Conservation (phyloP, 1,140 invertebrate genomes). For the Magallana ariakensis region DNA sequence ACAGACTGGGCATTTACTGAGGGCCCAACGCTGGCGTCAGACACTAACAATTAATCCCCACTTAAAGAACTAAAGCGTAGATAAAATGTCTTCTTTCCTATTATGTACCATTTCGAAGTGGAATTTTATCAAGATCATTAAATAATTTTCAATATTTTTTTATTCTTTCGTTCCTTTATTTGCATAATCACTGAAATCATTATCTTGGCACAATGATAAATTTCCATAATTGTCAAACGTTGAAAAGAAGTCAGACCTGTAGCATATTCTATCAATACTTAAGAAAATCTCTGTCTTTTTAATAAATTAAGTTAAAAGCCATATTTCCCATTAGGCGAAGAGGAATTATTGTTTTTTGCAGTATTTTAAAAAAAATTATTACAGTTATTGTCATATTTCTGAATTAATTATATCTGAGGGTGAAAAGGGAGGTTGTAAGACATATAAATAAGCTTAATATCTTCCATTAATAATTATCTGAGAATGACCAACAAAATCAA, state of each 20-base stretch:
- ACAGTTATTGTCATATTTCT: too few relatives aligned
- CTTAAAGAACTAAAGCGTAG: constrained; percentile 34
- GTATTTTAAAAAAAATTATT: too few relatives aligned
- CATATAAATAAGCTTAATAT: too few relatives aligned
- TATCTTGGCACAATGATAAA: constrained; percentile 35
- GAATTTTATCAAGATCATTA: constrained; percentile 39
- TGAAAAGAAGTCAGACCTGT: constrained; percentile 2
- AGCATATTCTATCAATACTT: background rate
- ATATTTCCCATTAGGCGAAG: too few relatives aligned
- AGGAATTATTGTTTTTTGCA: too few relatives aligned
- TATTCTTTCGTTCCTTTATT: constrained; percentile 22
- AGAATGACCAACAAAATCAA: too few relatives aligned
- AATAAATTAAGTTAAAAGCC: too few relatives aligned
- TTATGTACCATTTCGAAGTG: constrained; percentile 11
- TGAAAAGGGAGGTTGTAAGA: too few relatives aligned
- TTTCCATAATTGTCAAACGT: constrained; percentile 5
- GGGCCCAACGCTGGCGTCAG: constrained; percentile 11
- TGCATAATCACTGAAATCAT: constrained; percentile 25
- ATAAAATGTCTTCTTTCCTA: constrained; percentile 35
- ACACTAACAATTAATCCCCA: constrained; percentile 16
- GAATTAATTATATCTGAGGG: too few relatives aligned
- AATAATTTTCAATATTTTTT: constrained; percentile 38
- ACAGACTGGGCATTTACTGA: constrained; percentile 21
- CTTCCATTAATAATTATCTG: too few relatives aligned
- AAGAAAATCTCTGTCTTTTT: background rate